Percentiles rank a stretch among this genome's conserved stretches.
phyloP scores from a whole-genome alignment of 2,888 invertebrate species.

The Melanargia galathea region DNA sequence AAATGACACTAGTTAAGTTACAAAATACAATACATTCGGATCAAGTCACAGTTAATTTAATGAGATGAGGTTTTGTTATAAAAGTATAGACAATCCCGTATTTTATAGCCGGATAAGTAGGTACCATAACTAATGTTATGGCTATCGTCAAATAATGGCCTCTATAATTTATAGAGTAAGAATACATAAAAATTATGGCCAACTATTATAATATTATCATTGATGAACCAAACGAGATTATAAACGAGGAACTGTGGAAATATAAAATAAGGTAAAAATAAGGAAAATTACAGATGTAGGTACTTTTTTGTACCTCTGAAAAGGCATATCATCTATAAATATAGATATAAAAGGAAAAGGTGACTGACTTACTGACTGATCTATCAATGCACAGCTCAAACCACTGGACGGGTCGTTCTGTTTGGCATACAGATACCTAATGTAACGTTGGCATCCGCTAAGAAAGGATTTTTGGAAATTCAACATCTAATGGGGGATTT shows the following conservation, averaged over 20 bases:
- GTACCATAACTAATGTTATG: constrained; percentile 1
- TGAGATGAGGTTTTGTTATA: background rate
- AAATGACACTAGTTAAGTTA: too few relatives aligned
- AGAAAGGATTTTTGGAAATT: too few relatives aligned
- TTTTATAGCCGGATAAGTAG: too few relatives aligned
- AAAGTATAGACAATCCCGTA: background rate
- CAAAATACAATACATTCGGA: background rate
- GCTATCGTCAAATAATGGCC: constrained; percentile 6
- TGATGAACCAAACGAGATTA: background rate
- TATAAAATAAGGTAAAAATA: background rate
- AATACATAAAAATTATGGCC: constrained; percentile 7
- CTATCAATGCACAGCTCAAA: too few relatives aligned
- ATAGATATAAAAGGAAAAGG: too few relatives aligned
- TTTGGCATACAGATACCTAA: too few relatives aligned
- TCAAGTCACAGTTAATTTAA: background rate
- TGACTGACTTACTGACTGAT: too few relatives aligned
- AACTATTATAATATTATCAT: background rate
- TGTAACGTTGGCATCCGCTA: too few relatives aligned
- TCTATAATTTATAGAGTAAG: constrained; percentile 3
- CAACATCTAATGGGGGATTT: too few relatives aligned
- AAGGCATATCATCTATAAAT: too few relatives aligned
- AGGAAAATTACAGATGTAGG: background rate
- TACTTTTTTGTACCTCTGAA: too few relatives aligned
- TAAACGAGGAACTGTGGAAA: constrained; percentile 1
- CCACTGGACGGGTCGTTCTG: too few relatives aligned